Base-by-base conservation (phyloP, 1,140 invertebrate genomes). In the Pseudobourletiella spinata region DNA sequence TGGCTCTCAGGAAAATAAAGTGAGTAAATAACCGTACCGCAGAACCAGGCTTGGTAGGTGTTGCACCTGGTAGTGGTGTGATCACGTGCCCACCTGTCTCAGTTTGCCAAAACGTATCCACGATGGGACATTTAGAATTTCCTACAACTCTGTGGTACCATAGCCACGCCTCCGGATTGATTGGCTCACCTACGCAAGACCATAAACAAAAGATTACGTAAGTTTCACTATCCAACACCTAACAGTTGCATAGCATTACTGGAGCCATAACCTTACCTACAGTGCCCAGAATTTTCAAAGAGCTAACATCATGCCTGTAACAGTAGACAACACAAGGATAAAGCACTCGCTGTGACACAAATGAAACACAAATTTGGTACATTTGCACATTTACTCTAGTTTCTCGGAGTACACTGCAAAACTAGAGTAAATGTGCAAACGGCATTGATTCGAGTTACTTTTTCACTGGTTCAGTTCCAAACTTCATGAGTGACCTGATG, bases 51-150 rank as follows among this genome's bases (percentile, higher is more conserved):
- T 98, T 98, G 81, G 93, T 90, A 4, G 91, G 89, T 11, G 91
- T 95, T 15, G 88, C 90, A 29, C 92, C 94, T 25, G 96, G 96
- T 26, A 98, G 75, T 28, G 94, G 91, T 43, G 95, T 96, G 1
- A 98, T 82, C 1, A 98, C 89, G 78, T 93, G 89, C 1, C 90
- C 89, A 11, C 94, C 95, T 24, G 95, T 98, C 80, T 99, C 95
- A 1, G 96, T 98, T 77, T 98, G 95, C 95, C 95, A 99, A 76
- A 95, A 99, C 1, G 96, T 99, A 72, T 99, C 96, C 0, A 91
- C 90, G 72, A 99, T 91, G 50, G 92, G 89, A 73, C 88, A 89
- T 59, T 81, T 84, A 50, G 83, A 81, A 57, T 84, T 79, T 3
- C 95, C 95, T 1, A 98, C 84, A 3, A 89, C 73, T 65, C 85